A percentile compares a stretch with the other conserved stretches of the same genome.
phyloP scores from a whole-genome alignment of 2,797 vertebrate species.

The Megalops cyprinoides region DNA sequence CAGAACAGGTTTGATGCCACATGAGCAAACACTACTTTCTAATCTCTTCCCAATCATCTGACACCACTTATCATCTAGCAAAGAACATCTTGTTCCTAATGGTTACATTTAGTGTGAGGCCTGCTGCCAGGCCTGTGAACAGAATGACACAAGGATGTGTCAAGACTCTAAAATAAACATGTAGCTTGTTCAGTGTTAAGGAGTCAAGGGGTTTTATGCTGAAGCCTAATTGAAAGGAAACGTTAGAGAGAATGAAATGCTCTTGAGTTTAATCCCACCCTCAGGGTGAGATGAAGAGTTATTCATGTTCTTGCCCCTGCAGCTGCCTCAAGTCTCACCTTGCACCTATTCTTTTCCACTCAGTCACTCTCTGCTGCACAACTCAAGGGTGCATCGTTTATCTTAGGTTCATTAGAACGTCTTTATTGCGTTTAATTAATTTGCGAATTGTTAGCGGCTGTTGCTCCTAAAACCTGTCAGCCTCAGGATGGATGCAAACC shows the following conservation, averaged over 20 bases:
- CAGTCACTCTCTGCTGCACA: conserved; percentile 44
- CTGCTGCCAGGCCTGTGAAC: conserved; percentile 22
- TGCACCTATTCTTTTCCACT: conserved; percentile 56
- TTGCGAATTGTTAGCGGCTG: background rate
- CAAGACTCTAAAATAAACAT: conserved; percentile 46
- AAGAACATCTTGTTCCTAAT: conserved; percentile 23
- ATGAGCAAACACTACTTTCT: background rate
- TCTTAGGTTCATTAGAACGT: too few species aligned
- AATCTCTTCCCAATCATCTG: background rate
- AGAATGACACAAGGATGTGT: conserved; percentile 42
- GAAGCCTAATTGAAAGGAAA: conserved; percentile 48
- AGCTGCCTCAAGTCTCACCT: conserved; percentile 45
- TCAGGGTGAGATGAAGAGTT: conserved; percentile 55
- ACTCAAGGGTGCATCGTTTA: too few species aligned
- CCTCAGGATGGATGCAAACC: too few species aligned
- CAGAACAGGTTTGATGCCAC: background rate
- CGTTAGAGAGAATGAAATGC: conserved; percentile 49
- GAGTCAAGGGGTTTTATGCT: conserved; percentile 38
- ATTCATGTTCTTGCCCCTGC: conserved; percentile 48
- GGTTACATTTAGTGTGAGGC: conserved; percentile 4
- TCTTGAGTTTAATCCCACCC: conserved; percentile 66
- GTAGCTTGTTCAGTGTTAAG: conserved; percentile 28
- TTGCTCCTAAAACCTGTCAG: background rate
- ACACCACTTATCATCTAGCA: conserved; percentile 13
- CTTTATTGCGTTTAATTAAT: background rate